A percentile compares a stretch with the other conserved stretches of the same genome.
phyloP scores from a whole-genome alignment of 2,113 vertebrate species.

The Channa maculata region DNA sequence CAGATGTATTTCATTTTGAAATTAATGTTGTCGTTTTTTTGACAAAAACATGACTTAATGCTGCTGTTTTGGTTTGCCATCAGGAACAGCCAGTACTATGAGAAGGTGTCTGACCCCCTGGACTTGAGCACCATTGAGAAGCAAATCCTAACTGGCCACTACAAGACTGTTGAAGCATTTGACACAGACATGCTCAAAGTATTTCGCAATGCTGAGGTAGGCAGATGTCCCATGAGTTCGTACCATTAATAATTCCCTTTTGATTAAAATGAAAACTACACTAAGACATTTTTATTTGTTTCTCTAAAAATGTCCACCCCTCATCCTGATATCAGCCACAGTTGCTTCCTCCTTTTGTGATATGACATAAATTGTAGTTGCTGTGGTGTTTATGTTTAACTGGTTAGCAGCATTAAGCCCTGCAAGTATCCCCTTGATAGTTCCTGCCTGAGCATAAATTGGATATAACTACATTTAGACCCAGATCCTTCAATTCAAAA shows the following conservation, averaged over 20 bases:
- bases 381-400: too few relatives aligned
- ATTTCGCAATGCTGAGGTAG: slow-evolving; percentile 97
- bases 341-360: not conserved
- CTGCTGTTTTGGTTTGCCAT: slow-evolving; percentile 15
- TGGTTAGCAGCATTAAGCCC: too few relatives aligned
- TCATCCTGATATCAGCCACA: not conserved
- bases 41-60: slow-evolving; percentile 1
- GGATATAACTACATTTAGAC: too few relatives aligned
- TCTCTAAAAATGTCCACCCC: not conserved
- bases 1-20: not conserved
- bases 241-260: not conserved
- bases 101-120: slow-evolving; percentile 96
- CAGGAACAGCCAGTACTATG: slow-evolving; percentile 97
- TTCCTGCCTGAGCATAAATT: too few relatives aligned
- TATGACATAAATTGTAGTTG: not conserved
- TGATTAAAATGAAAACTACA: not conserved
- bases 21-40: not conserved
- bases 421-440: too few relatives aligned
- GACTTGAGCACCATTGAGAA: slow-evolving; percentile 96
- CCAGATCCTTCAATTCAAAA: too few relatives aligned
- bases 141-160: slow-evolving; percentile 95
- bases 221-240: slow-evolving; percentile 33
- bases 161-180: slow-evolving; percentile 97
- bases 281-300: too few relatives aligned
- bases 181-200: slow-evolving; percentile 99